Evolutionary conservation across 2,797 vertebrate species (phyloP), one percentile per base, ranked within the genome.

Genomic region (Pampus argenteus): DNA sequence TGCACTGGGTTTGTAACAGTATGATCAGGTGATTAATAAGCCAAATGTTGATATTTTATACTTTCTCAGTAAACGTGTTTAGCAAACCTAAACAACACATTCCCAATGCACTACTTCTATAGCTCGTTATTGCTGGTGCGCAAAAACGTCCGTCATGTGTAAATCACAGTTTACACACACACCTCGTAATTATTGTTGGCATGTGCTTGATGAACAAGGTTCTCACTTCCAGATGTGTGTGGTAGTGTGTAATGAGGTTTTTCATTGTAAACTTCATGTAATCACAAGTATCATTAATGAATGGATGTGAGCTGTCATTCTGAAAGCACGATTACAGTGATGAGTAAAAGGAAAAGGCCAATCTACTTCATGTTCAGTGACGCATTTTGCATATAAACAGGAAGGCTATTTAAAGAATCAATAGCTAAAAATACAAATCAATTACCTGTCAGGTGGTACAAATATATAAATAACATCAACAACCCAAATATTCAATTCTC

Each of bases 361-460:
- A 45, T 31, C 69, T 4, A 22, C 25, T 22, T 83, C 14, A 55
- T 68, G 59, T 59, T 42, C 23, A 69, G 65, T 36, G 58, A 70
- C 75, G 42, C 14, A 25, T 40, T 47, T 55, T 74, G 22, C 70
- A 81, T 79, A 78, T 70, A 71, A 50, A 77, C 3, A 59, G 57
- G 3, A 11, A 3, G 5, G 31, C 76, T 80, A 82, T 89, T 88
- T 83, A 22, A 45, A 65, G 67, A 73, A 77, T 15, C 47, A 22
- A 57, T 34, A 26, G 36, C 60, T 82, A 82, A 82, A 83, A 88
- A 86, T 86, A 84, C 18, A 25, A 2, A 38, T 49, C 61, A 1
- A 47, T 47, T 52, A 73, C 9, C 47, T 76, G 63, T 66, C 26
- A 77, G 71, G 66, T 71, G 28, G 9, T 29, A 45, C 55, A 44